These are phyloP conservation scores for Leuciscus waleckii DNA, from an alignment of 2,797 vertebrate genomes.

Conservation along the genomic window DNA sequence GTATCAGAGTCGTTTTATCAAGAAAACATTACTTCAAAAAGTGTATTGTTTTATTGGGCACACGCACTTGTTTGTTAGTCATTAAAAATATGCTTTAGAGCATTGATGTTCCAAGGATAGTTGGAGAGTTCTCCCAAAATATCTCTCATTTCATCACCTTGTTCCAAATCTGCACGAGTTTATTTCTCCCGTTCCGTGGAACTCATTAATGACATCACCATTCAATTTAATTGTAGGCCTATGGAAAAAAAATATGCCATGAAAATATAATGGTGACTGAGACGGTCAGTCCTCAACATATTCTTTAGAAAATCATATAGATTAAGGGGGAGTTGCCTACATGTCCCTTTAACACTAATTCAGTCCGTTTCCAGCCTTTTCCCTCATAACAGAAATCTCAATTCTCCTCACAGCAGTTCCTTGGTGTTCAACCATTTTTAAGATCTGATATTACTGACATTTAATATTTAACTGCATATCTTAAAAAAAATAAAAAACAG, in stretches of 20 bases:
- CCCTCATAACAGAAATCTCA: not conserved
- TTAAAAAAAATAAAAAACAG: not conserved
- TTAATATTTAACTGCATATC: not conserved
- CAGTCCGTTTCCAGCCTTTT: not conserved
- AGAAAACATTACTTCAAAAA: not conserved
- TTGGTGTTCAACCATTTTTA: not conserved
- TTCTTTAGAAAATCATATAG: not conserved
- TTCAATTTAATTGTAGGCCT: not conserved
- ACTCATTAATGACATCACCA: not conserved
- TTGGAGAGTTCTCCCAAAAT: not conserved
- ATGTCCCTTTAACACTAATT: not conserved
- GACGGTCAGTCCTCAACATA: not conserved
- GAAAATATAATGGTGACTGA: not conserved
- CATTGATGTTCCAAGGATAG: not conserved
- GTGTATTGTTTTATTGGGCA: not conserved
- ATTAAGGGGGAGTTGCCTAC: not conserved
- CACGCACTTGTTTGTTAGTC: not conserved
- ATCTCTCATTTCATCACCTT: not conserved
- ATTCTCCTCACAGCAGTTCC: not conserved
- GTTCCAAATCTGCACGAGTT: not conserved
- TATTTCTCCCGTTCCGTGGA: not conserved
- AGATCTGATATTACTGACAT: not conserved
- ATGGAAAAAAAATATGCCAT: not conserved
- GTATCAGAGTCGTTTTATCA: not conserved
- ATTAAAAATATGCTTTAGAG: not conserved